Evolutionary conservation across 2,888 invertebrate genomes (phyloP).

Genomic region (Mimas tiliae): DNA sequence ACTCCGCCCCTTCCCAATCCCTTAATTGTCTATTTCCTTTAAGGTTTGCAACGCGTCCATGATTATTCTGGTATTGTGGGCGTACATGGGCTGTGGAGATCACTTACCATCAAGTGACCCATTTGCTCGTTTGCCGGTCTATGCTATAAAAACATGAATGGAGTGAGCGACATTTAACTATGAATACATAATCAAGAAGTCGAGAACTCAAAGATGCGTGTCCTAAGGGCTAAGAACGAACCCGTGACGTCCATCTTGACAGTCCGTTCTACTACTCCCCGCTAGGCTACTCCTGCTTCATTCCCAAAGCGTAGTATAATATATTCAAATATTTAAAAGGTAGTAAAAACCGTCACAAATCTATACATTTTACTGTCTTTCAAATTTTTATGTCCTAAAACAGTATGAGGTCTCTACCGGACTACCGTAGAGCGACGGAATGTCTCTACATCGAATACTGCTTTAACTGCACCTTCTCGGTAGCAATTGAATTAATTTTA

Average conservation of each 20-base stretch:
- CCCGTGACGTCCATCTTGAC: background rate
- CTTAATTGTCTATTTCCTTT: no score
- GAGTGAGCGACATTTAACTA: no score
- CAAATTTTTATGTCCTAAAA: conserved; percentile 40
- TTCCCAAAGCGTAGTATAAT: background rate
- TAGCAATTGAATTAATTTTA: conserved; percentile 62
- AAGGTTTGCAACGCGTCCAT: no score
- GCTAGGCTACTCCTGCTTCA: background rate
- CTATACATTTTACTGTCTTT: conserved; percentile 19
- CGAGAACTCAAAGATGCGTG: no score
- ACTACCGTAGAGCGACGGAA: conserved; percentile 42
- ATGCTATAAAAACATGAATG: no score
- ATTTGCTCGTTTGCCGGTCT: no score
- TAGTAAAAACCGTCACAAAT: conserved; percentile 13
- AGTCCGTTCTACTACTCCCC: background rate
- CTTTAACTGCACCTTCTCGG: conserved; percentile 46
- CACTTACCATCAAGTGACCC: no score
- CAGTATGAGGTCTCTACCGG: conserved; percentile 40
- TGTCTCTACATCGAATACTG: conserved; percentile 47
- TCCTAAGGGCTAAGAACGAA: background rate
- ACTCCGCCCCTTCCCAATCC: no score
- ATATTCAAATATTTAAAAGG: conserved; percentile 9
- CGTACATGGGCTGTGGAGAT: no score
- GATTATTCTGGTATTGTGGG: no score
- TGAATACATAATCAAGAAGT: no score